Percentiles rank a stretch among this genome's conserved stretches.
These are phyloP conservation scores for Bucorvus abyssinicus DNA, from an alignment of 2,797 vertebrate genomes.

Conservation along the genomic window DNA sequence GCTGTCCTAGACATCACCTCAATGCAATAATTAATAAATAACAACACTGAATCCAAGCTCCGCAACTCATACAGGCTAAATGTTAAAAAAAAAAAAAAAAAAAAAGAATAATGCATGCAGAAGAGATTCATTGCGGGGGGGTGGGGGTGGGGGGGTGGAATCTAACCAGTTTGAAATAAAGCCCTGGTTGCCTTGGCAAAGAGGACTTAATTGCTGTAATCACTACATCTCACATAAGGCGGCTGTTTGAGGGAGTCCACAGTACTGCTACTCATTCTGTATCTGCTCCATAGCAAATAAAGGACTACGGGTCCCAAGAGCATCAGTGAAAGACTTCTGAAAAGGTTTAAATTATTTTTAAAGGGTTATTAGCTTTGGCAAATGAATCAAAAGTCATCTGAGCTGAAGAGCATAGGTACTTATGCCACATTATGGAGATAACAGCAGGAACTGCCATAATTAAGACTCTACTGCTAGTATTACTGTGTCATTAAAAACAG, in stretches of 20 bases:
- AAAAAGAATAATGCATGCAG: slow-evolving; percentile 54
- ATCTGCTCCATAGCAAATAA: slow-evolving; percentile 29
- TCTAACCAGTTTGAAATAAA: slow-evolving; percentile 43
- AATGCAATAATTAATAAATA: slow-evolving; percentile 43
- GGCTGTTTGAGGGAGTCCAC: slow-evolving; percentile 45
- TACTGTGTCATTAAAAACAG: neutral
- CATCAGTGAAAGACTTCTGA: neutral
- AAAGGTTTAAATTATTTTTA: slow-evolving; percentile 38
- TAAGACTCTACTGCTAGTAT: neutral
- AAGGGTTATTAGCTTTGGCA: slow-evolving; percentile 56
- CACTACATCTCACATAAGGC: slow-evolving; percentile 52
- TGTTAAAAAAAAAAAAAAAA: slow-evolving; percentile 35
- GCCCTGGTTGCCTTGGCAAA: slow-evolving; percentile 58
- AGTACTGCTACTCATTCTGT: slow-evolving; percentile 29
- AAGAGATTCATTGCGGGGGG: slow-evolving; percentile 11
- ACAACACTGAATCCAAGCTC: slow-evolving; percentile 5
- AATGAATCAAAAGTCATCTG: slow-evolving; percentile 51
- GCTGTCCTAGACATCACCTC: neutral
- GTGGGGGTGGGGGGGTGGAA: neutral
- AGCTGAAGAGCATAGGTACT: slow-evolving; percentile 38
- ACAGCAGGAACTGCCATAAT: slow-evolving; percentile 16
- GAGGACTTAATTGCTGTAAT: slow-evolving; percentile 57
- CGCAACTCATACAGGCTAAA: neutral
- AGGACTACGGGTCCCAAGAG: slow-evolving; percentile 31
- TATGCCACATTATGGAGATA: neutral